Base-by-base conservation (phyloP, 1,140 invertebrate genomes). In the Neelides sp. region DNA sequence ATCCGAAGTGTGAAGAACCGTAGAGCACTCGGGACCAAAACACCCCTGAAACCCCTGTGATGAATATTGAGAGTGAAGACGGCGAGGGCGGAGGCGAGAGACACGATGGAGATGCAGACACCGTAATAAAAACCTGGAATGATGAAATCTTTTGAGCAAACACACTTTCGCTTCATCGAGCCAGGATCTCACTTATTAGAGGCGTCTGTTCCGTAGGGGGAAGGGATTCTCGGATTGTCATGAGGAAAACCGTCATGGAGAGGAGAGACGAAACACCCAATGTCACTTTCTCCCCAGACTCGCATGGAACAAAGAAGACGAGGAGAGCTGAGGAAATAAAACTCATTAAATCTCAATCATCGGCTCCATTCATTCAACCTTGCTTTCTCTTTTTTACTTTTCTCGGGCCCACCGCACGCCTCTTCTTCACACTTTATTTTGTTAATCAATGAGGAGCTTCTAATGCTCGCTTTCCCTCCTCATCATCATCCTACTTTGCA, bases 121-220 rank as follows among this genome's bases (percentile, higher is more conserved):
- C 87, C 87, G 62, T 92, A 93, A 66, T 92, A 92, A 50, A 91
- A 69, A 69, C 85, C 86, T 89, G 70, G 19, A 66, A 69, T 61
- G 48, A 61, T 52, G 43, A 44, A 22, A n/a, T 26, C 13, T 15
- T 3, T 23, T 10, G 13, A 36, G 8, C 19, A 22, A 19, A 23
- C 20, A 10, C 8, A 27, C 2, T 32, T n/a, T 10, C 17, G 19
- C 26, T 19, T 28, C 28, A 46, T 13, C 7, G 7, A 32, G 28
- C n/a, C 28, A 32, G n/a, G 7, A 32, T 32, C 28, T 32, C 28
- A 90, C 87, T 89, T 59, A 93, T 90, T 17, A 93, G 71, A 3
- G 88, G 88, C 1, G 83, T 88, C 66, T 92, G 89, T 61, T 90
- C 86, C 1, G 87, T 91, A 0, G 88, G 87, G n/a, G 88, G 88